Conservation (phyloP, 2,888 invertebrate genomes). For the Oasisia sp. region DNA sequence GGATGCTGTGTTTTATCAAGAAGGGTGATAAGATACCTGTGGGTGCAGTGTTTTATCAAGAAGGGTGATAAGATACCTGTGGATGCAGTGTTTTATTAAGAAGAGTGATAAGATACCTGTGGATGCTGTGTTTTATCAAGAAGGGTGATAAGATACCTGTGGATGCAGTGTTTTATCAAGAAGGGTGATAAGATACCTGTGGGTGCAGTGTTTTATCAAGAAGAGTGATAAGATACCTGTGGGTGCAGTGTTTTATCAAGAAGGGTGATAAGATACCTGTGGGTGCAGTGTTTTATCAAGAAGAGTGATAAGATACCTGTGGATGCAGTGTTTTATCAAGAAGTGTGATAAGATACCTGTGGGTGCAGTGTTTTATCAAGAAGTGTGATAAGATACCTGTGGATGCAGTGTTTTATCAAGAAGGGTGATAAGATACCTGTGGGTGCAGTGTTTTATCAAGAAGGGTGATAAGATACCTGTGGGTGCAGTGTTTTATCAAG, state of each 20-base stretch:
- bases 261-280: slow-evolving; percentile 76
- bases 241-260: slow-evolving; percentile 83
- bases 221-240: slow-evolving; percentile 76
- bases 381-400: slow-evolving; percentile 76
- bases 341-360: slow-evolving; percentile 76
- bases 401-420: slow-evolving; percentile 83
- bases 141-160: slow-evolving; percentile 76
- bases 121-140: slow-evolving; percentile 83
- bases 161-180: slow-evolving; percentile 83
- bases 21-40: slow-evolving; percentile 76
- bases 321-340: slow-evolving; percentile 83
- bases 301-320: slow-evolving; percentile 76
- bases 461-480: slow-evolving; percentile 76
- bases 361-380: slow-evolving; percentile 83
- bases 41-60: slow-evolving; percentile 83
- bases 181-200: slow-evolving; percentile 76
- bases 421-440: slow-evolving; percentile 76
- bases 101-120: slow-evolving; percentile 76
- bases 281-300: slow-evolving; percentile 83
- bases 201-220: slow-evolving; percentile 83
- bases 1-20: slow-evolving; percentile 83
- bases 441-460: slow-evolving; percentile 83
- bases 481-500: slow-evolving; percentile 83
- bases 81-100: slow-evolving; percentile 83
- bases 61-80: slow-evolving; percentile 76